Percentiles rank a stretch among this genome's conserved stretches.
Evolutionary conservation across 2,113 vertebrate species (phyloP).

Genomic region (Anthoscopus minutus): DNA sequence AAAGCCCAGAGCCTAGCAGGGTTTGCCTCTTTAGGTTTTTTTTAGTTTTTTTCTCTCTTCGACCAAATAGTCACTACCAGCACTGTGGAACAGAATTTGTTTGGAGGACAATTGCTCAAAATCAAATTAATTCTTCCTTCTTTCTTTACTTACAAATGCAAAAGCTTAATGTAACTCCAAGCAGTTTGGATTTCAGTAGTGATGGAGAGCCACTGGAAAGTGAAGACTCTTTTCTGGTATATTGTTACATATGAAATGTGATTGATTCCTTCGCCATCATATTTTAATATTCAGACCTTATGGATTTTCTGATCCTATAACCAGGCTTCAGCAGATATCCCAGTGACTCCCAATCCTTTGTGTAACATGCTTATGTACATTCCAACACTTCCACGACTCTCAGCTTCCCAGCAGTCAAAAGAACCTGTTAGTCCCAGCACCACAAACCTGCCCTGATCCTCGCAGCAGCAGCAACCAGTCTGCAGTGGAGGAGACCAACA

Average conservation of each 20-base stretch:
- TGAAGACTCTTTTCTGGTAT: background rate
- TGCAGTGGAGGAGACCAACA: fast-evolving
- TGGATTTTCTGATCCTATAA: background rate
- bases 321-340: background rate
- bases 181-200: background rate
- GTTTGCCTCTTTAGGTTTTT: background rate
- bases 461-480: background rate
- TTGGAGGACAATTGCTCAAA: background rate
- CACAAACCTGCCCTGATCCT: background rate
- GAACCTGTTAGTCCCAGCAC: background rate
- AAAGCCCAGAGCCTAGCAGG: background rate
- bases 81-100: background rate
- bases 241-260: background rate
- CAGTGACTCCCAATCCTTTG: background rate
- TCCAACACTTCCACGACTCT: background rate
- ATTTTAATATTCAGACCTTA: background rate
- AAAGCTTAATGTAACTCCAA: background rate
- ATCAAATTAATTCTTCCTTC: background rate
- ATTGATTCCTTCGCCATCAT: background rate
- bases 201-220: background rate
- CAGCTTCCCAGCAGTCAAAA: background rate
- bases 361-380: too few species aligned
- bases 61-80: background rate
- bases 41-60: background rate
- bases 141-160: background rate